Conservation (phyloP, 2,797 vertebrate species). For the Poecile montanus region DNA sequence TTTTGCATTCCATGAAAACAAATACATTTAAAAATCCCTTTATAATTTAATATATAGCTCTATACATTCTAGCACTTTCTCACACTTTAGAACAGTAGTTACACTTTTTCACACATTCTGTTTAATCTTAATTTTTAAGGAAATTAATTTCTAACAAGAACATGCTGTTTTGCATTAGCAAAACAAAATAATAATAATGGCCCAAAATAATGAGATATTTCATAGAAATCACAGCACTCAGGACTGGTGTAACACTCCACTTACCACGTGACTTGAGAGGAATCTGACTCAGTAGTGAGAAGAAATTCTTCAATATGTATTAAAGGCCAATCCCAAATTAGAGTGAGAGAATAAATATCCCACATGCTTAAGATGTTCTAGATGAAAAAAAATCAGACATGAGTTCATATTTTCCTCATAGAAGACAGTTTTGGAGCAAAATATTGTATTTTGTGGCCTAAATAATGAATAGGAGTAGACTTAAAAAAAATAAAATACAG, state of each 20-base stretch:
- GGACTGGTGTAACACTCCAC: not conserved
- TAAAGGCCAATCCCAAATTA: constrained; percentile 87
- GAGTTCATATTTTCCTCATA: not conserved
- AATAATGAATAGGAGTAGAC: not conserved
- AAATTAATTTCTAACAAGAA: not conserved
- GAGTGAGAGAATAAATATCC: constrained; percentile 85
- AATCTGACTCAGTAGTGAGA: constrained; percentile 87
- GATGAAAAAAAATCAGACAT: not conserved
- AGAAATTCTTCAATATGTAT: constrained; percentile 87
- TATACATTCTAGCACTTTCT: not conserved
- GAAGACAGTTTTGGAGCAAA: not conserved
- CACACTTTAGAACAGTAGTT: not conserved
- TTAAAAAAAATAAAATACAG: not conserved
- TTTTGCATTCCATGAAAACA: not conserved
- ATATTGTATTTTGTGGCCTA: not conserved
- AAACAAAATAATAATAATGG: no score
- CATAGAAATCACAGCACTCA: not conserved
- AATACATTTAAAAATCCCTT: not conserved
- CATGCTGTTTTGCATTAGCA: not conserved
- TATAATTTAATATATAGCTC: not conserved
- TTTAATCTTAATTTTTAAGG: not conserved
- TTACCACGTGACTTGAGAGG: constrained; percentile 79
- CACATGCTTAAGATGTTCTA: constrained; percentile 89
- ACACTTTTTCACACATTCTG: not conserved
- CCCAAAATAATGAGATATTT: no score